Evolutionary conservation across 2,888 invertebrate species (phyloP), one percentile per base, ranked within the genome.

Genomic region (Lottia scabra): DNA sequence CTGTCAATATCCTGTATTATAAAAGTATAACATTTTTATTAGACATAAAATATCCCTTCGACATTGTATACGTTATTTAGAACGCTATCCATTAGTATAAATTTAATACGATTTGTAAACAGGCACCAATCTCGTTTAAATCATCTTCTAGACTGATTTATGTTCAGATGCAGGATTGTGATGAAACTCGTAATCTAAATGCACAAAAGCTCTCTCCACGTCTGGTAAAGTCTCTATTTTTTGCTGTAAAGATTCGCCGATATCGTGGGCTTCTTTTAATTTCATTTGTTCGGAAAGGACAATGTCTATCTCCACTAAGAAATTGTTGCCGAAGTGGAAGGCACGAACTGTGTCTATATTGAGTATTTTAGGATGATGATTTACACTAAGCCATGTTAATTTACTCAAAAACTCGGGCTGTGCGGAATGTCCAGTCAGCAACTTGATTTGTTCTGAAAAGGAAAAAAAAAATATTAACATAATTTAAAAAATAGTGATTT

Each of bases 151-250:
- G 12, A 90, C 89, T 12, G 87, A 77, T 80, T 91, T 91, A 78
- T 91, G 91, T 78, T 91, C 91, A 19, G 87, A 88, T 16, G 78
- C 79, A 0, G 91, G 90, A 68, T 88, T 80, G 78, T 91, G 91
- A 6, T 87, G 87, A 65, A 85, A 87, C 75, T 91, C 90, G 77
- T 91, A 91, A 78, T 91, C 91, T 4, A 90, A 81, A 78, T 91
- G 91, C 0, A 91, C 91, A 78, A 91, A 91, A 0, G 91, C 90
- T 45, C 91, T 80, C 76, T 91, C 91, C 15, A 91, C 90, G 70
- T 90, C 88, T 23, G 89, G 86, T 67, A 91, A 75, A 38, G 85
- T 82, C 78, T 91, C 91, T 62, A 91, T 83, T 77, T 90, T 90
- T 70, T 87, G 87, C 81, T 91, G 91, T 44, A 91, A 84, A 12